Conservation (phyloP, 2,797 vertebrate genomes). For the Dendrocincla tyrannina region DNA sequence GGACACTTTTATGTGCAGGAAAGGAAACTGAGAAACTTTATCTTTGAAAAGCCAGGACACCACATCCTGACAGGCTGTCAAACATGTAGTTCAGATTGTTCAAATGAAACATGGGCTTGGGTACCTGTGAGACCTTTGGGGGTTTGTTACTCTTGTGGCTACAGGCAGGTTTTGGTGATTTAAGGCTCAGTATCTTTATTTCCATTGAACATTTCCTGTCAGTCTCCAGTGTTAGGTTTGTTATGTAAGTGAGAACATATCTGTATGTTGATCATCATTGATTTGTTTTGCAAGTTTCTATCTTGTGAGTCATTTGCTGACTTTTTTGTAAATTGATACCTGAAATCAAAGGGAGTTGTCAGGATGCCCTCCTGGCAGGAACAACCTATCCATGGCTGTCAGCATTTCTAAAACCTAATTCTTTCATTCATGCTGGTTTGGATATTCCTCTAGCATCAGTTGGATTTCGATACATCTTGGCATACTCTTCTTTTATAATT, state of each 20-base stretch:
- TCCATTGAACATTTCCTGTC: background rate
- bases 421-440: background rate
- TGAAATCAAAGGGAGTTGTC: background rate
- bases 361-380: background rate
- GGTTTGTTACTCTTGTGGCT: background rate
- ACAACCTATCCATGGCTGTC: background rate
- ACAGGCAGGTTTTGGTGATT: background rate
- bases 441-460: background rate
- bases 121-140: background rate
- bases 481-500: background rate
- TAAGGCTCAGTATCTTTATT: background rate
- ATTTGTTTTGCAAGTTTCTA: background rate
- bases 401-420: background rate
- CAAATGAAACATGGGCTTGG: background rate
- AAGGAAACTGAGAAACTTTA: background rate
- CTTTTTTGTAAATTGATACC: background rate
- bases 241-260: background rate
- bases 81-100: background rate
- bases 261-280: background rate
- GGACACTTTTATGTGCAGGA: background rate
- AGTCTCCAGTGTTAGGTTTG: background rate
- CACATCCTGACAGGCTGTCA: background rate
- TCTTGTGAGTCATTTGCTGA: background rate
- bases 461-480: background rate
- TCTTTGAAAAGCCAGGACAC: background rate